phyloP scores from a whole-genome alignment of 2,797 vertebrate genomes.

The Fratercula arctica region DNA sequence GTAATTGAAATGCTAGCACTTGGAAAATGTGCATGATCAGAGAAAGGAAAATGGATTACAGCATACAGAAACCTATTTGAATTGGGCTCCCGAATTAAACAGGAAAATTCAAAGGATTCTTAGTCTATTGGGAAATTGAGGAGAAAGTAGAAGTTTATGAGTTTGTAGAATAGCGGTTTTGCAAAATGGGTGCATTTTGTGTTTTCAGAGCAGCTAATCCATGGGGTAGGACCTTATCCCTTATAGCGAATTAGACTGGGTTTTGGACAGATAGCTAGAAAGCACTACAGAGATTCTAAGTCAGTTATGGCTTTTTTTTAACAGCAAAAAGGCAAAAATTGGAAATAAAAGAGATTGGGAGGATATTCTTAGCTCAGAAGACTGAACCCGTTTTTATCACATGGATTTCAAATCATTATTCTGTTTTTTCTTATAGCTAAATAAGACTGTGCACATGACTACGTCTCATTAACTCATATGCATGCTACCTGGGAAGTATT shows the following conservation, averaged over 20 bases:
- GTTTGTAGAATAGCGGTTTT: background rate
- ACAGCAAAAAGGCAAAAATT: background rate
- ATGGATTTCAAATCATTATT: conserved; percentile 42
- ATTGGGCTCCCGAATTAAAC: background rate
- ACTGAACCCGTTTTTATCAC: conserved; percentile 12
- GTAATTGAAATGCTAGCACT: background rate
- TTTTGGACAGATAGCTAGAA: conserved; percentile 21
- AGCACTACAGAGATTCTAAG: background rate
- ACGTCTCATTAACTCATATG: background rate
- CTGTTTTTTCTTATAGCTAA: conserved; percentile 6
- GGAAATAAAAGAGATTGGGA: conserved; percentile 16
- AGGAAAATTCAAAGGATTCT: background rate
- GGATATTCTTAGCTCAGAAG: conserved; percentile 7
- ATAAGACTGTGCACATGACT: background rate
- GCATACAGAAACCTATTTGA: background rate
- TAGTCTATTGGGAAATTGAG: background rate
- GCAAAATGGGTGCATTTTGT: background rate
- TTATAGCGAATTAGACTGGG: background rate
- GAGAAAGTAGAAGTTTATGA: background rate
- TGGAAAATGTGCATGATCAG: background rate
- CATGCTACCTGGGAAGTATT: background rate
- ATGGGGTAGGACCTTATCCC: background rate
- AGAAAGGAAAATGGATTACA: background rate
- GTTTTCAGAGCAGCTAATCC: background rate
- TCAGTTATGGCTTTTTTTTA: background rate